Evolutionary conservation across 2,888 invertebrate species (phyloP).

Genomic region (Leptopilina drosophilae): DNA sequence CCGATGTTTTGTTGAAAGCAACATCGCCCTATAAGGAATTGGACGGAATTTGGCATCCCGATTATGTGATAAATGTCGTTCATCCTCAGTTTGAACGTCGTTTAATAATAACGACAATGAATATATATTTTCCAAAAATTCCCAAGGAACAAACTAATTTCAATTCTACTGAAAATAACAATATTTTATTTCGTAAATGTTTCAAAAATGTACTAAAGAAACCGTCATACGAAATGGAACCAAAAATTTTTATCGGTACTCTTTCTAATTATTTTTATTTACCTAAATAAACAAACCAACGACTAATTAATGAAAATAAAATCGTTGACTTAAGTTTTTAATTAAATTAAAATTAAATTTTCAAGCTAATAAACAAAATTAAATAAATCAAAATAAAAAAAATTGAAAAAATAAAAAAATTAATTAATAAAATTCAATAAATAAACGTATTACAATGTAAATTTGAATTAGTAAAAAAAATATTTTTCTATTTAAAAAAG

Average conservation of each 20-base stretch:
- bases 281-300: not conserved
- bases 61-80: conserved; percentile 79
- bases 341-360: no score
- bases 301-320: no score
- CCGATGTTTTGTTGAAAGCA: conserved; percentile 80
- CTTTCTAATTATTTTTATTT: not conserved
- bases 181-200: conserved; percentile 59
- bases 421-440: no score
- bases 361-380: no score
- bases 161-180: conserved; percentile 44
- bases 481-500: no score
- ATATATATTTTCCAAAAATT: conserved; percentile 72
- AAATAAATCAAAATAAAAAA: no score
- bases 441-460: no score
- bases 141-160: conserved; percentile 56
- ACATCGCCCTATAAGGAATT: conserved; percentile 81
- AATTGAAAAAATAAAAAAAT: no score
- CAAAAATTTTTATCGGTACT: conserved; percentile 40
- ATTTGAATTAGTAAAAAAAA: no score
- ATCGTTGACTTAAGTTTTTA: no score
- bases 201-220: conserved; percentile 61
- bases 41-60: conserved; percentile 82
- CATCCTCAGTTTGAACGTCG: conserved; percentile 77
- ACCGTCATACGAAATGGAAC: conserved; percentile 35
- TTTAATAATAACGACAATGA: conserved; percentile 77